Evolutionary conservation across 2,797 vertebrate species (phyloP), one percentile per base, ranked within the genome.

Genomic region (Balearica regulorum): DNA sequence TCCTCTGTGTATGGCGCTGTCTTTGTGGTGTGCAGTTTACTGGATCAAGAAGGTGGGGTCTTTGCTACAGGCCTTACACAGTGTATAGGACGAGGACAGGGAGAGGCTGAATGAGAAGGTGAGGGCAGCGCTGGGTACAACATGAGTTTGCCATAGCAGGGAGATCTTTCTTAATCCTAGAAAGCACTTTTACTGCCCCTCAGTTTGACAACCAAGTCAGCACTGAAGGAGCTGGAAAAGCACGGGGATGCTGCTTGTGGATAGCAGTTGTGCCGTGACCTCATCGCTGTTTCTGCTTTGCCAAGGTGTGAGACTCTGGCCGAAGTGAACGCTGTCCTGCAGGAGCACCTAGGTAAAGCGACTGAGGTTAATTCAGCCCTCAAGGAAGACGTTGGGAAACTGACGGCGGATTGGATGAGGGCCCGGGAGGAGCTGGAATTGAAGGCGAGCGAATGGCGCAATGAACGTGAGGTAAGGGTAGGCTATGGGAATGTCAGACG

Each of bases 401-500:
- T 99, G 93, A 99, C 98, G 1, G 94, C 96, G 13, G 99, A 99
- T 97, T 99, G 99, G 99, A 98, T 97, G 29, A 98, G 87, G 94
- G 98, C 99, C 11, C 96, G 98, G 75, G 97, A 98, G 60, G 99
- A 99, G 96, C 97, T 98, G 51, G 97, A 98, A 83, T 95, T 97
- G 70, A 98, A 97, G 93, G 98, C 99, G 80, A 96, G 91, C 3
- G 98, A 99, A 41, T 99, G 98, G 98, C 97, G 79, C 89, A 97
- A 75, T 66, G 98, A 99, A 88, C 98, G 97, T 64, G 97, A 99
- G 98, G 99, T 99, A 90, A 73, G 97, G 48, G 16, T 6, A 5
- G 58, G 21, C 33, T 33, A 3, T 0, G 1, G 58, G 58, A 41
- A 3, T 10, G 53, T 16, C 26, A 37, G 37, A 44, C 2, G 2